Base-by-base conservation (phyloP, 2,797 vertebrate species). In the Hydrocynus forskahlii region DNA sequence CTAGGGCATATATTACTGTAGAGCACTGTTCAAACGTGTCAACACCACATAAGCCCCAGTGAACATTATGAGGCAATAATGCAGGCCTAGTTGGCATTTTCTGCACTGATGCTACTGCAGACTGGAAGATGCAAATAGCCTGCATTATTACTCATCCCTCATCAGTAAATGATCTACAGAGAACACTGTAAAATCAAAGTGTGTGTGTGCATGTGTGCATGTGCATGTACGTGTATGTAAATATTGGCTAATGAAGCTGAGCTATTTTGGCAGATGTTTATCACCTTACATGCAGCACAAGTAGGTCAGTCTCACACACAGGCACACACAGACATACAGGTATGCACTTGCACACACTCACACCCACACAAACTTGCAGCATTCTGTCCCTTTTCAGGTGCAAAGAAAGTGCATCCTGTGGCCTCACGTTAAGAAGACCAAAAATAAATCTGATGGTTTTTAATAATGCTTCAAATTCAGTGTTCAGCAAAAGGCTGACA, bases 191-290 rank as follows among this genome's bases (percentile, higher is more conserved):
- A 4, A 35, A 35, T 35, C 35, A 35, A 35, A 35, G 35, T 35
- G 35, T 35, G 35, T 35, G 43, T 45, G 43, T 45, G 43, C 43
- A 5, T 45, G 43, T 45, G 45, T 48, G 45, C 12, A 12, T 48
- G 45, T 9, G 45, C 45, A 12, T 48, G 45, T 48, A 12, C 12
- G 45, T 9, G 45, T 10, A 12, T 48, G 69, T 82, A 60, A 35
- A 62, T 60, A 29, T 63, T 68, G 79, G 52, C 38, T 80, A 80
- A 87, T 76, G 59, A 81, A 76, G 76, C 67, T 82, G 10, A 50
- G 77, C 77, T 81, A 77, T 86, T 83, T 82, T 54, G 80, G 82
- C 75, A 84, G 74, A 79, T 83, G 79, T 85, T 86, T 85, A 85
- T 85, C 82, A 86, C 82, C 76, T 85, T 50, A 68, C 64, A 81